Evolutionary conservation across 1,140 invertebrate genomes (phyloP).

Genomic region (Asobara japonica): DNA sequence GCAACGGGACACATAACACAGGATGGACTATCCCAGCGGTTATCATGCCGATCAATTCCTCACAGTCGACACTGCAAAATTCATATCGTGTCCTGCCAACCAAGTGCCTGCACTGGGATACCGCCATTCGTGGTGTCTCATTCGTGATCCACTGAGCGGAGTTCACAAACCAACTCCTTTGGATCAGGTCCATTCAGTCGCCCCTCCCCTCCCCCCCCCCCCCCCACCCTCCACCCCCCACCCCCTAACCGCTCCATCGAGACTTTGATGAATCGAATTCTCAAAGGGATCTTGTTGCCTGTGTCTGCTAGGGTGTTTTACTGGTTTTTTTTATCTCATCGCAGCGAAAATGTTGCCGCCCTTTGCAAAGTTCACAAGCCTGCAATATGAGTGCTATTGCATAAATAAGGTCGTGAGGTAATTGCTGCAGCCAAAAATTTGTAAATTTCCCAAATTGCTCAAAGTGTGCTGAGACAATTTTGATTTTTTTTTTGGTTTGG

Average conservation of each 20-base stretch:
- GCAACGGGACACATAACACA: background rate
- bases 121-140: background rate
- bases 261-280: constrained; percentile 45
- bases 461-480: too few relatives aligned
- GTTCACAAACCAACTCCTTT: constrained; percentile 1
- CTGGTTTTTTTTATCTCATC: constrained; percentile 10
- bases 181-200: background rate
- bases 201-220: background rate
- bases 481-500: background rate
- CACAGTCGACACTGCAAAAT: constrained; percentile 45
- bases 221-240: background rate
- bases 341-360: too few relatives aligned
- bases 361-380: too few relatives aligned
- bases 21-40: constrained; percentile 8
- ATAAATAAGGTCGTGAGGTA: too few relatives aligned
- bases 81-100: constrained; percentile 43
- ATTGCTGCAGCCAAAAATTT: too few relatives aligned
- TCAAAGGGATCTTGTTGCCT: background rate
- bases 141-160: background rate
- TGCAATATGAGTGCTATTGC: too few relatives aligned
- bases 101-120: constrained; percentile 27
- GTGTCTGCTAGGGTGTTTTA: too few relatives aligned
- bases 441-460: too few relatives aligned
- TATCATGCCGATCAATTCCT: constrained; percentile 21
- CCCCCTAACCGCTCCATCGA: background rate